Evolutionary conservation across 2,797 vertebrate species (phyloP).

Genomic region (Syngnathus acus): DNA sequence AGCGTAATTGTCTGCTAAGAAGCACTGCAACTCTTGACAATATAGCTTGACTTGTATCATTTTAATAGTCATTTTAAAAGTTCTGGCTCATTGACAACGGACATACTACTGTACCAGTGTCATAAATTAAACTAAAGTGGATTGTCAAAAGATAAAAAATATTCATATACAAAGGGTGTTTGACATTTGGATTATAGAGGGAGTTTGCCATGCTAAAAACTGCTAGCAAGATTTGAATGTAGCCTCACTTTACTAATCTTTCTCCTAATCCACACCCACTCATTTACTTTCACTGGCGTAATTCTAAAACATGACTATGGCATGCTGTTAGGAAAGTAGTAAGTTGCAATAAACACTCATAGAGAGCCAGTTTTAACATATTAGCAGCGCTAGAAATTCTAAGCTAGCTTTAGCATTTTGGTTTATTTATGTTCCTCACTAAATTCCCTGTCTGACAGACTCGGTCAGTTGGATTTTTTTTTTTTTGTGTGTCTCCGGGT

Average conservation of each 20-base stretch:
- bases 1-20: background rate
- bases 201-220: no score
- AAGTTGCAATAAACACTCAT: no score
- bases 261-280: no score
- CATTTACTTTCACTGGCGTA: no score
- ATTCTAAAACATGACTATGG: no score
- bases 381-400: no score
- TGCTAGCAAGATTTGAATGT: no score
- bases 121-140: background rate
- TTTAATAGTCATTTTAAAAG: background rate
- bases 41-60: background rate
- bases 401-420: background rate
- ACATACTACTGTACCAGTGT: background rate
- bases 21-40: background rate
- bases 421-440: background rate
- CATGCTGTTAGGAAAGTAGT: no score
- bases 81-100: background rate
- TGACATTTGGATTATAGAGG: no score
- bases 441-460: constrained; percentile 13
- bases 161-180: no score
- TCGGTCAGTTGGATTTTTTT: background rate
- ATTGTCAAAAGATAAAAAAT: background rate
- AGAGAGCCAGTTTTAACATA: no score
- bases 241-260: no score
- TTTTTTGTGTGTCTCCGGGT: constrained; percentile 23